phyloP scores from a whole-genome alignment of 2,797 vertebrate genomes.

The Protosalanx chinensis region DNA sequence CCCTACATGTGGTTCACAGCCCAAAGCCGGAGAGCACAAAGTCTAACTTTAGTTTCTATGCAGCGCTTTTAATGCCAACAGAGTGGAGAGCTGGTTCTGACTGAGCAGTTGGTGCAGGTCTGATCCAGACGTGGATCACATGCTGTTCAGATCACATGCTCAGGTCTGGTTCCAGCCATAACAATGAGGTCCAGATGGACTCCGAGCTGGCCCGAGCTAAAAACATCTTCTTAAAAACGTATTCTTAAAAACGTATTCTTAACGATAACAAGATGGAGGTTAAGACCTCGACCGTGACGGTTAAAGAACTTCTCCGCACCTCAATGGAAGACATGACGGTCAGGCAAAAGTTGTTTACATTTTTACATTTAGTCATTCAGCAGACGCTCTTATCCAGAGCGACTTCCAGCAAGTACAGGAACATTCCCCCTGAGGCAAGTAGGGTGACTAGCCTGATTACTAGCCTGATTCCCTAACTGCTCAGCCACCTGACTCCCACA shows the following conservation, averaged over 20 bases:
- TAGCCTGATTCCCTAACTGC: too few relatives aligned
- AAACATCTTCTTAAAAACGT: conserved; percentile 7
- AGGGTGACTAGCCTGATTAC: too few relatives aligned
- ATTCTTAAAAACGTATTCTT: conserved; percentile 36
- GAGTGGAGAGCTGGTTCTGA: neutral
- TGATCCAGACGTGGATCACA: neutral
- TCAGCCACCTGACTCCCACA: too few relatives aligned
- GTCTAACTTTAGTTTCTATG: neutral
- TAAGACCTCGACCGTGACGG: neutral
- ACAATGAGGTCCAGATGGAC: conserved; percentile 21
- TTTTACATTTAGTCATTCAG: too few relatives aligned
- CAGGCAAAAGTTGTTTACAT: conserved; percentile 10
- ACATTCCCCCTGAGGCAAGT: too few relatives aligned
- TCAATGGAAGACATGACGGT: neutral
- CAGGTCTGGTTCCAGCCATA: neutral
- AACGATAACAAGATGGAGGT: conserved; percentile 40
- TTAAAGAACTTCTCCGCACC: neutral
- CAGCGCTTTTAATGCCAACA: neutral
- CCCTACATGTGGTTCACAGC: neutral
- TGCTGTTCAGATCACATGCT: too few relatives aligned
- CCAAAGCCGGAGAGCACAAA: neutral
- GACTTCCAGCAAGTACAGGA: too few relatives aligned
- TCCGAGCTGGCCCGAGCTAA: conserved; percentile 15
- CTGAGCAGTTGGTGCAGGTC: neutral
- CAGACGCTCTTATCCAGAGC: too few relatives aligned